Base-by-base conservation (phyloP, 2,888 invertebrate genomes). In the Stegophylla sp. region DNA sequence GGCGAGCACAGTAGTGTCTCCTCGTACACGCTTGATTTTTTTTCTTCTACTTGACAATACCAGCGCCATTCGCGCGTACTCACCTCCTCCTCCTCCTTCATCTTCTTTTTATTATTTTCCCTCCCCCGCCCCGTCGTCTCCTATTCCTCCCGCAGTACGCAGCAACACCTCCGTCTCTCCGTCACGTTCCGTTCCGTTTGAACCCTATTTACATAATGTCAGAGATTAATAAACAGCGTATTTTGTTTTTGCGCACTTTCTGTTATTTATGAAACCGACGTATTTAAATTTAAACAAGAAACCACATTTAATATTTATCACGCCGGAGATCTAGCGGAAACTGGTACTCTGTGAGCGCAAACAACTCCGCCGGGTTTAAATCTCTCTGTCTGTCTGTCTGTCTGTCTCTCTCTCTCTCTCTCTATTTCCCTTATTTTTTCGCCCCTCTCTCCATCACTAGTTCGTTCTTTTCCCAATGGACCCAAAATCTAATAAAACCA, bases 251-350 rank as follows among this genome's bases (percentile, higher is more conserved):
- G 48, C 74, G 20, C 63, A 63, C 63, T 74, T 63, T 74, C 34
- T 63, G 63, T 51, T 74, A 74, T 63, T 74, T 74, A 74, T 51
- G 74, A 51, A 74, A 74, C 74, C 74, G 48, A 23, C 74, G 74
- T 74, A 74, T 74, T 74, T 74, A 63, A 74, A 74, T 74, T 63
- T 48, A 74, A 63, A 74, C 63, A 34, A 48, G 74, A 61, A 48
- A 63, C 63, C 61, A 43, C 61, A 28, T 74, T 63, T 74, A 51
- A 63, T 34, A 63, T 74, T 74, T 74, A 74, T 74, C 74, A 48
- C 63, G 63, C 28, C 45, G 28, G 45, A 45, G 73, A 61, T 74
- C 73, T 61, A 63, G 28, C 61, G 61, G 61, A 51, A 74, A 63
- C 48, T 74, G 74, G 74, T 63, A 74, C 74, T 28, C 61, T 13